Evolutionary conservation across 2,113 vertebrate genomes (phyloP), one percentile per base, ranked within the genome.

Genomic region (Motacilla alba): DNA sequence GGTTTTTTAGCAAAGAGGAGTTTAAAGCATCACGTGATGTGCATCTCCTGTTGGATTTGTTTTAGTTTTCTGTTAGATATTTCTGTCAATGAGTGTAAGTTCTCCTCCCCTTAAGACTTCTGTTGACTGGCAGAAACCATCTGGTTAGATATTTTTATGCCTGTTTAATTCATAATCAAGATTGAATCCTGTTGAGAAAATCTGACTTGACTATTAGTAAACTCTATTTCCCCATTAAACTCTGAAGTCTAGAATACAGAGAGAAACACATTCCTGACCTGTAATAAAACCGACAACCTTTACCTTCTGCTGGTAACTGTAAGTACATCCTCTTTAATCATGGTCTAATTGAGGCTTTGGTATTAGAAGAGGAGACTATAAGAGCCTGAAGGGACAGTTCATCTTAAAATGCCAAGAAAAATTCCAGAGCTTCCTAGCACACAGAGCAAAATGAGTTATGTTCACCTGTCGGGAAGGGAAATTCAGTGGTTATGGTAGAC

Each of bases 111-210:
- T 76, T 69, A 95, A 95, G 92, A 93, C 66, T 91, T 87, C 67
- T 62, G 56, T 58, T 84, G 87, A 91, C 89, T 96, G 94, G 85
- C 87, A 95, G 92, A 96, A 96, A 77, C 91, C 92, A 96, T 97
- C 95, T 97, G 93, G 94, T 96, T 97, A 84, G 78, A 94, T 95
- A 80, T 60, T 97, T 97, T 96, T 95, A 90, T 93, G 80, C 75
- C 85, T 84, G 53, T 97, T 98, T 96, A 97, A 96, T 89, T 97
- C 95, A 97, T 97, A 95, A 96, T 96, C 94, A 96, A 95, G 90
- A 89, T 39, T 86, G 63, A 88, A 83, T 96, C 87, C 95, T 90
- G 35, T 93, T 95, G 86, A 96, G 91, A 79, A 95, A 94, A 89
- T 94, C 80, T 80, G 74, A 95, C 90, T 96, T 78, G 59, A 53